Conservation (phyloP, 2,797 vertebrate genomes). For the Aphelocoma californica region DNA sequence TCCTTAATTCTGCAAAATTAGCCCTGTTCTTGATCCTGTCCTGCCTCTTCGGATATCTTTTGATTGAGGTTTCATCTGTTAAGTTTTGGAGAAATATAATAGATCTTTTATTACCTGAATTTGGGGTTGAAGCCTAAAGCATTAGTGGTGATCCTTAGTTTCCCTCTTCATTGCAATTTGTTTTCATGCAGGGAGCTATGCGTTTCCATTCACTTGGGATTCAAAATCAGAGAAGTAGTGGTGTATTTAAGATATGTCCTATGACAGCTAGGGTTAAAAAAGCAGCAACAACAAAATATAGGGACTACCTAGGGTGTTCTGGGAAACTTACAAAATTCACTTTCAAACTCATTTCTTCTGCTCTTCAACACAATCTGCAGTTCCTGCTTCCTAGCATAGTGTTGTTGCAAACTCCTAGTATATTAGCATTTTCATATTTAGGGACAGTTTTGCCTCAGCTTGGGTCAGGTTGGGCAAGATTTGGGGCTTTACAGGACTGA, state of each 20-base stretch:
- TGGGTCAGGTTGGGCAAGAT: not conserved
- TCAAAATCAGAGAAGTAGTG: constrained; percentile 28
- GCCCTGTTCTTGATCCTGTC: constrained; percentile 70
- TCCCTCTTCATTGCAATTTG: constrained; percentile 37
- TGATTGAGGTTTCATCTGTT: constrained; percentile 67
- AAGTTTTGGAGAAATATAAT: constrained; percentile 43
- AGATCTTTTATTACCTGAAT: constrained; percentile 37
- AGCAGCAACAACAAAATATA: not conserved
- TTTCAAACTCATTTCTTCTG: not conserved
- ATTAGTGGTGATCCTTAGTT: constrained; percentile 52
- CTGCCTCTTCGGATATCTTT: constrained; percentile 57
- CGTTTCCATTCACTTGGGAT: not conserved
- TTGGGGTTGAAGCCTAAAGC: constrained; percentile 39
- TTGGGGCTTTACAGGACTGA: not conserved
- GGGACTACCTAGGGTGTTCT: not conserved
- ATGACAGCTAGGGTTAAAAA: not conserved
- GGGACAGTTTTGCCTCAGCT: not conserved
- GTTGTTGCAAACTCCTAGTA: not conserved
- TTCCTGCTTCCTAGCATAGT: not conserved
- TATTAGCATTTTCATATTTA: not conserved
- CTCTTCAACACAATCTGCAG: not conserved
- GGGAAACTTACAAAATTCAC: constrained; percentile 5
- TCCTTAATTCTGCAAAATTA: constrained; percentile 80
- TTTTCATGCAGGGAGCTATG: constrained; percentile 51
- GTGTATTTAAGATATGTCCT: not conserved